Evolutionary conservation across 2,113 vertebrate genomes (phyloP).

Genomic region (Tichodroma muraria): DNA sequence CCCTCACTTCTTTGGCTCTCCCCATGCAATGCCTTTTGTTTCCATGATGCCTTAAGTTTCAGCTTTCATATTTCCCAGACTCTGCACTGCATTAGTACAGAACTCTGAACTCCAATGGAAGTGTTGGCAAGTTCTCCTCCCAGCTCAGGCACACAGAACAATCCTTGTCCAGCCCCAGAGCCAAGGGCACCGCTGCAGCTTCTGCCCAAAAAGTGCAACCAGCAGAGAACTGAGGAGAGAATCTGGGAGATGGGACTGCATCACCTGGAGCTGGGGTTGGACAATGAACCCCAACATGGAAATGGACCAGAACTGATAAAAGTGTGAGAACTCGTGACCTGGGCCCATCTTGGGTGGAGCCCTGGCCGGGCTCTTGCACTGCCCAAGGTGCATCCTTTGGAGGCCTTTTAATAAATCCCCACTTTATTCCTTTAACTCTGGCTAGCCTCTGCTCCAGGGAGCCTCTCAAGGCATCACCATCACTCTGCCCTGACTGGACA

Average conservation of each 20-base stretch:
- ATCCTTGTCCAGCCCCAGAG: background rate
- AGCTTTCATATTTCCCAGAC: accelerated
- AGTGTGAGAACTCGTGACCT: background rate
- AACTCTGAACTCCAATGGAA: accelerated
- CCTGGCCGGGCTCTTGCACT: background rate
- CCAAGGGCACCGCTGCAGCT: background rate
- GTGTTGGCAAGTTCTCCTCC: background rate
- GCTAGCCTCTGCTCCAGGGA: too few relatives aligned
- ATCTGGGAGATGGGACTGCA: background rate
- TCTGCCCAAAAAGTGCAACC: background rate
- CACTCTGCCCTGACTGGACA: too few relatives aligned
- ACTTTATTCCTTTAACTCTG: too few relatives aligned
- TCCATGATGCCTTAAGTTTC: background rate
- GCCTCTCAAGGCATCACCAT: too few relatives aligned
- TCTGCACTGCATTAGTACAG: background rate
- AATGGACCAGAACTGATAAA: background rate
- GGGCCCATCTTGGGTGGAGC: too few relatives aligned
- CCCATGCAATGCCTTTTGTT: background rate
- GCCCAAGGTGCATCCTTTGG: background rate
- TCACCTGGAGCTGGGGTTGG: background rate
- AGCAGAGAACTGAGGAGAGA: background rate
- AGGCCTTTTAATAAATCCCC: background rate
- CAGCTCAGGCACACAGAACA: background rate
- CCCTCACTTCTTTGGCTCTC: background rate
- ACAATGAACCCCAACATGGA: background rate